These are phyloP conservation scores for Mycogona germanica DNA, from an alignment of 2,888 invertebrate genomes.

Conservation along the genomic window DNA sequence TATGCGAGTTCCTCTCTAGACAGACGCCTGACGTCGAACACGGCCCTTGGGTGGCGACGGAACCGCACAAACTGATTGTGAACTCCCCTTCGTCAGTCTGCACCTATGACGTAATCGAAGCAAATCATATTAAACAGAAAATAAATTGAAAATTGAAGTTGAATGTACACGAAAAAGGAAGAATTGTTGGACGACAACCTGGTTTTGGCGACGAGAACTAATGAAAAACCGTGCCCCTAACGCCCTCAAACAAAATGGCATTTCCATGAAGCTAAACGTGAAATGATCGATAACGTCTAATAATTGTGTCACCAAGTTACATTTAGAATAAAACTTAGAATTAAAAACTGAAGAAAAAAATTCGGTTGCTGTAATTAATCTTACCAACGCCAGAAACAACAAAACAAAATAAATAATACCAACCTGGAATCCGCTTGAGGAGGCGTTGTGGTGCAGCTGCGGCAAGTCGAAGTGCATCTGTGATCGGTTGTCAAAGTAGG, in stretches of 20 bases:
- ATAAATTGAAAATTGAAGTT: background rate
- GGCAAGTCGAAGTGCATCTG: constrained; percentile 1
- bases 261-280: too few species aligned
- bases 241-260: too few species aligned
- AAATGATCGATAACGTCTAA: too few species aligned
- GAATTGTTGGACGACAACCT: background rate
- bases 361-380: too few species aligned
- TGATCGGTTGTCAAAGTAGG: background rate
- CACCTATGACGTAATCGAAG: too few species aligned
- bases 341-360: too few species aligned
- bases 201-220: too few species aligned
- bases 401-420: background rate
- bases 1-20: constrained; percentile 20
- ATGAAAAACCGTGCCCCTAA: too few species aligned
- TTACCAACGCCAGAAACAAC: too few species aligned
- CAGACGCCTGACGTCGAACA: constrained; percentile 25
- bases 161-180: background rate
- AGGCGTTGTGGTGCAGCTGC: background rate
- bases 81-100: constrained; percentile 17
- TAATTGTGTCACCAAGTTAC: too few species aligned
- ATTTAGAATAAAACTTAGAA: too few species aligned
- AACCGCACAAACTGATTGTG: constrained; percentile 22
- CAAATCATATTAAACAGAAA: too few species aligned
- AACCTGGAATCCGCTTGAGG: background rate
- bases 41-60: constrained; percentile 14